phyloP scores from a whole-genome alignment of 2,888 invertebrate genomes.

The Escarpia spicata region DNA sequence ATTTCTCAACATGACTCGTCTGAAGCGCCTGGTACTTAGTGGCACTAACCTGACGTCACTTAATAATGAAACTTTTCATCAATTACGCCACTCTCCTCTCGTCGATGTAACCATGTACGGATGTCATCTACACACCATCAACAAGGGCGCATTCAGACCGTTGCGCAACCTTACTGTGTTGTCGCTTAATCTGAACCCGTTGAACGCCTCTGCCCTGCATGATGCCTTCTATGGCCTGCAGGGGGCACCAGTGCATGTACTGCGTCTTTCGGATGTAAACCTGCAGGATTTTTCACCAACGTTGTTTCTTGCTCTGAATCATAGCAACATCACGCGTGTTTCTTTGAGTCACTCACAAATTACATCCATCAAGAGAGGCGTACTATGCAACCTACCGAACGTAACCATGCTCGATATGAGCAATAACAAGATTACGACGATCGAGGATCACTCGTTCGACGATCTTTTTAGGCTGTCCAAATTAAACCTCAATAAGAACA shows the following conservation, averaged over 20 bases:
- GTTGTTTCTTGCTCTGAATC: neutral
- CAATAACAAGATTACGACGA: neutral
- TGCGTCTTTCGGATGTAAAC: neutral
- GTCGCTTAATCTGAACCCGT: neutral
- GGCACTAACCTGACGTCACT: neutral
- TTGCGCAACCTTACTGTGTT: neutral
- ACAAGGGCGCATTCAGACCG: neutral
- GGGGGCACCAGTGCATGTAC: neutral
- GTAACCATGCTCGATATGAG: neutral
- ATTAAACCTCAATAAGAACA: neutral
- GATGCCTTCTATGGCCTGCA: neutral
- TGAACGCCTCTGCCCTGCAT: neutral
- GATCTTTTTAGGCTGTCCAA: neutral
- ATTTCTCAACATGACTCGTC: neutral
- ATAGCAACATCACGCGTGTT: neutral
- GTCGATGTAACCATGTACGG: neutral
- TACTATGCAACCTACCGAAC: neutral
- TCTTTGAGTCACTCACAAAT: neutral
- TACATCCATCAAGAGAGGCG: neutral
- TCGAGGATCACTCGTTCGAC: slow-evolving; percentile 4
- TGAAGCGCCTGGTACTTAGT: neutral
- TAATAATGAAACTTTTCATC: neutral
- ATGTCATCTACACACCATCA: neutral
- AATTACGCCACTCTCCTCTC: neutral
- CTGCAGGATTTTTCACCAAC: neutral